Conservation (phyloP, 2,113 vertebrate species). For the Caranx melampygus region DNA sequence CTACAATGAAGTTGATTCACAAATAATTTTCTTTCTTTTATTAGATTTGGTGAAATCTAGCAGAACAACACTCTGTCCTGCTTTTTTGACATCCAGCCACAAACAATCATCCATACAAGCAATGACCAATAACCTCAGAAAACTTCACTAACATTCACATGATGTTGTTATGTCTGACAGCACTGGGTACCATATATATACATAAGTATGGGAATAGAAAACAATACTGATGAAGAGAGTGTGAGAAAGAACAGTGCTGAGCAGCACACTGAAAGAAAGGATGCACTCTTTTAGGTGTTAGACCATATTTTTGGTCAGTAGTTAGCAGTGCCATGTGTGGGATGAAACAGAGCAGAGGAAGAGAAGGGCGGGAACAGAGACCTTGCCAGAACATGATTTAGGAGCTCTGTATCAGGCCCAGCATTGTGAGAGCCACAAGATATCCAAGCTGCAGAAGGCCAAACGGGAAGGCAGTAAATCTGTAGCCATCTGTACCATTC, state of each 20-base stretch:
- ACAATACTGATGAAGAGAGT: conserved; percentile 4
- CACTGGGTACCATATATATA: not conserved
- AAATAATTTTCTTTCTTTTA: not conserved
- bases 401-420: conserved; percentile 75
- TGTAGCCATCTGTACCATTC: conserved; percentile 80
- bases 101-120: conserved; percentile 6
- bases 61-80: not conserved
- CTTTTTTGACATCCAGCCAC: conserved; percentile 5
- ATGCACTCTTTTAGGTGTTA: conserved; percentile 53
- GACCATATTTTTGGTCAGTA: conserved; percentile 59
- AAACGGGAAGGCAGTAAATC: conserved; percentile 80
- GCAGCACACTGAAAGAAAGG: conserved; percentile 6
- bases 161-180: conserved; percentile 2
- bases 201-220: not conserved
- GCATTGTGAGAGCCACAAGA: conserved; percentile 74
- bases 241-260: conserved; percentile 29
- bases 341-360: conserved; percentile 53
- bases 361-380: conserved; percentile 54
- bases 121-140: not conserved
- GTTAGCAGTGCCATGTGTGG: conserved; percentile 53
- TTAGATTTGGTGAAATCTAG: not conserved
- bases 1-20: not conserved
- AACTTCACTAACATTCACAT: conserved; percentile 25
- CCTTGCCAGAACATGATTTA: conserved; percentile 80
- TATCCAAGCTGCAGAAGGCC: conserved; percentile 74